These are phyloP conservation scores for Graphium colonna DNA, from an alignment of 2,888 invertebrate species.

Conservation along the genomic window DNA sequence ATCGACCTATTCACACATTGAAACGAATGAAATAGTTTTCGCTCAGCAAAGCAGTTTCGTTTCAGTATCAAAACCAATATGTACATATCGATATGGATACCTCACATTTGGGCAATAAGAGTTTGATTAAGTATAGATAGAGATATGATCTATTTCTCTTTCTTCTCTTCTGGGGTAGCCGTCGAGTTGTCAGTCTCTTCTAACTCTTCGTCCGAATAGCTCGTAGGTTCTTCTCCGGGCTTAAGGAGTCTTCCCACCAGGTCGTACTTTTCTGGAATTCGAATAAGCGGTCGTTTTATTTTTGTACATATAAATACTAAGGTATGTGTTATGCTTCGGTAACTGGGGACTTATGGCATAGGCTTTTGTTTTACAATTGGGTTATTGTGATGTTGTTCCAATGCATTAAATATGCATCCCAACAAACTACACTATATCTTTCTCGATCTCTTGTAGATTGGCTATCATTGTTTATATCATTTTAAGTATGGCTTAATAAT, in stretches of 20 bases:
- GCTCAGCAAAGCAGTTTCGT: conserved; percentile 18
- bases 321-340: too few species aligned
- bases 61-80: conserved; percentile 15
- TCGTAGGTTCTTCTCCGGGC: conserved; percentile 93
- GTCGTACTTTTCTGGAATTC: conserved; percentile 92
- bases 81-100: conserved; percentile 11
- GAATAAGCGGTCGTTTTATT: not conserved
- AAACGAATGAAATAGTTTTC: not conserved
- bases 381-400: too few species aligned
- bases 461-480: too few species aligned
- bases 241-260: conserved; percentile 93
- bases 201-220: conserved; percentile 94
- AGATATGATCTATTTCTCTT: conserved; percentile 44
- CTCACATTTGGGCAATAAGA: conserved; percentile 5
- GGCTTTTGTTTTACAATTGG: too few species aligned
- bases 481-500: too few species aligned
- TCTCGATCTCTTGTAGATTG: too few species aligned
- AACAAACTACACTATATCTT: too few species aligned
- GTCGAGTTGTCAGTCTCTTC: conserved; percentile 68
- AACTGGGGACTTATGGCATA: too few species aligned
- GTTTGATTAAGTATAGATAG: too few species aligned
- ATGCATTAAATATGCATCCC: too few species aligned
- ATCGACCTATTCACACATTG: too few species aligned
- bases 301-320: too few species aligned
- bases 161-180: conserved; percentile 53